phyloP scores from a whole-genome alignment of 2,888 invertebrate genomes.

The Cheilosia soror region DNA sequence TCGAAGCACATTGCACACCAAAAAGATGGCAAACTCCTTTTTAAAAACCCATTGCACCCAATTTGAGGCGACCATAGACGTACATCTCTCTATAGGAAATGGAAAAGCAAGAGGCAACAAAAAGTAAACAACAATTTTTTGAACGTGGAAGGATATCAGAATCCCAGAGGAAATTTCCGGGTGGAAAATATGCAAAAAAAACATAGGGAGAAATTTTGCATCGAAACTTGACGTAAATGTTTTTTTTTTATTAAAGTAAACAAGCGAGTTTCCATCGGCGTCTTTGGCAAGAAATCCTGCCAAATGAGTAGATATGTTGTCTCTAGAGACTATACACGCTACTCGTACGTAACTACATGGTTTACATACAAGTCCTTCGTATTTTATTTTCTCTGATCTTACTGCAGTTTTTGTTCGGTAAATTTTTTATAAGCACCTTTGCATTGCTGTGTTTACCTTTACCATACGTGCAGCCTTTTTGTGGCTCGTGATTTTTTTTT shows the following conservation, averaged over 20 bases:
- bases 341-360: background rate
- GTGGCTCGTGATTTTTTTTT: slow-evolving; percentile 27
- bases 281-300: background rate
- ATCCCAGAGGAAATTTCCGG: slow-evolving; percentile 48
- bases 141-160: background rate
- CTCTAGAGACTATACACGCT: slow-evolving; percentile 3
- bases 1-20: background rate
- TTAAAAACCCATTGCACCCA: slow-evolving; percentile 44
- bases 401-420: slow-evolving; percentile 32
- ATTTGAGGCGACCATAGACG: slow-evolving; percentile 43
- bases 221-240: slow-evolving; percentile 44
- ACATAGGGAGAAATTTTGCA: slow-evolving; percentile 5
- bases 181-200: background rate
- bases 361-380: slow-evolving; percentile 13
- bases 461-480: slow-evolving; percentile 11
- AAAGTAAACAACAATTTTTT: slow-evolving; percentile 38
- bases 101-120: slow-evolving; percentile 8
- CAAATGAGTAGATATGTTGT: slow-evolving; percentile 3
- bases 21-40: slow-evolving; percentile 14
- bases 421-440: slow-evolving; percentile 59
- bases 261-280: slow-evolving; percentile 7
- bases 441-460: background rate
- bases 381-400: slow-evolving; percentile 7
- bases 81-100: background rate
- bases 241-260: slow-evolving; percentile 37